These are phyloP conservation scores for Coleophora deauratella DNA, from an alignment of 2,888 invertebrate species.

Conservation along the genomic window DNA sequence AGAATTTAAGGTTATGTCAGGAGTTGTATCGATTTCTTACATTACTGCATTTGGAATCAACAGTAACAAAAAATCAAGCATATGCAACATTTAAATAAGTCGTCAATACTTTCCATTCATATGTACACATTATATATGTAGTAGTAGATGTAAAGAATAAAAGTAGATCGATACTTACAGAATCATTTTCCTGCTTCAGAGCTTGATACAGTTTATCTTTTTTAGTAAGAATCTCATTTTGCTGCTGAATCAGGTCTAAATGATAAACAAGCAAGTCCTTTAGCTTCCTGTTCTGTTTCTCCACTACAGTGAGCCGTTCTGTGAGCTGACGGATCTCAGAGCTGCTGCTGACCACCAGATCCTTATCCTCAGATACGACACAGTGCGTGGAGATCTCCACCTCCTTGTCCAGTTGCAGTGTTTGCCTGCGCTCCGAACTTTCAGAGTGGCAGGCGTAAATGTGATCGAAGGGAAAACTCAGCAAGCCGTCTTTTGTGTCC, in stretches of 20 bases:
- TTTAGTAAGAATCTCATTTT: conserved; percentile 86
- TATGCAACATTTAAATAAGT: too few species aligned
- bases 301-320: conserved; percentile 50
- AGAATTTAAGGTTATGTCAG: too few species aligned
- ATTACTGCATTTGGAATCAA: too few species aligned
- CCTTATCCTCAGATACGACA: conserved; percentile 39
- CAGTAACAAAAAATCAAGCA: too few species aligned
- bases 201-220: conserved; percentile 85
- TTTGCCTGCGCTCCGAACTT: conserved; percentile 38
- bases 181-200: conserved; percentile 84
- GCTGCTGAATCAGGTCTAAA: conserved; percentile 91
- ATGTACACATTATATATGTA: too few species aligned
- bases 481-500: conserved; percentile 68
- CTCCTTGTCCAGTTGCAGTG: conserved; percentile 51
- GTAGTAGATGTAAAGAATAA: not conserved
- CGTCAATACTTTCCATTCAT: too few species aligned
- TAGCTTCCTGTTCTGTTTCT: conserved; percentile 77
- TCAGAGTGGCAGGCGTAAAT: conserved; percentile 79
- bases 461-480: conserved; percentile 81
- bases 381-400: conserved; percentile 50
- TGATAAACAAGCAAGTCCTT: conserved; percentile 88
- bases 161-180: conserved; percentile 66
- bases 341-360: conserved; percentile 19
- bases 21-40: too few species aligned
- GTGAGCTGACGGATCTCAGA: conserved; percentile 34